phyloP scores from a whole-genome alignment of 2,797 vertebrate genomes.

The Carapus acus region DNA sequence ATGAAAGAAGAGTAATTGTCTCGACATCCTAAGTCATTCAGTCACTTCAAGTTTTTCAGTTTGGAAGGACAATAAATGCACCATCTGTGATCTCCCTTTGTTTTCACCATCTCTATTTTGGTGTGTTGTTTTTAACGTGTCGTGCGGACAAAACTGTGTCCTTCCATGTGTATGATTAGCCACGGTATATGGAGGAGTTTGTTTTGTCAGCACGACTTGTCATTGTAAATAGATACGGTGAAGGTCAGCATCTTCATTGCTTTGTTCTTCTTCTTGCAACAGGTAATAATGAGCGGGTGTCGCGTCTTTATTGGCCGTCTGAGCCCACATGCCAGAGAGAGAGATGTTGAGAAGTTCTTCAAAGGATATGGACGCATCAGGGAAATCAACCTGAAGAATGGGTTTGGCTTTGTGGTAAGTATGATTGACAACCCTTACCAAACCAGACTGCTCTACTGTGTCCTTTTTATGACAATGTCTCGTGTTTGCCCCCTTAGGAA shows the following conservation, averaged over 20 bases:
- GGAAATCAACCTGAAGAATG: slow-evolving; percentile 90
- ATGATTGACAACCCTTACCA: rapidly evolving
- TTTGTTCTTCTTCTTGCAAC: background rate
- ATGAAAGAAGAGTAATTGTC: too few relatives aligned
- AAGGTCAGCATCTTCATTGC: too few relatives aligned
- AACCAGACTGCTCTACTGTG: background rate
- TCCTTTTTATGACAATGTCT: background rate
- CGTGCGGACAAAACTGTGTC: too few relatives aligned
- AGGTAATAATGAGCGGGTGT: slow-evolving; percentile 79
- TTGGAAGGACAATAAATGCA: too few relatives aligned
- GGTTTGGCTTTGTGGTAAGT: slow-evolving; percentile 93
- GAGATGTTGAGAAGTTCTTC: slow-evolving; percentile 93
- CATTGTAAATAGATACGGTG: background rate
- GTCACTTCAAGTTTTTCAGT: too few relatives aligned
- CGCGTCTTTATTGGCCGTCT: slow-evolving; percentile 89
- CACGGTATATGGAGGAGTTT: too few relatives aligned
- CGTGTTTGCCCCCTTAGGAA: slow-evolving; percentile 70
- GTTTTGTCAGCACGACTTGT: background rate
- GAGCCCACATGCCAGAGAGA: slow-evolving; percentile 86
- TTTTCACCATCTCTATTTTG: too few relatives aligned
- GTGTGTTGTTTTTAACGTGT: too few relatives aligned
- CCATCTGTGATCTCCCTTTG: too few relatives aligned
- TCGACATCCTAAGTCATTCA: too few relatives aligned
- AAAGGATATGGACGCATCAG: slow-evolving; percentile 91
- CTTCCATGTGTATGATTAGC: too few relatives aligned